Percentiles rank a stretch among this genome's conserved stretches.
phyloP scores from a whole-genome alignment of 2,113 vertebrate species.

The Mastomys natalensis region DNA sequence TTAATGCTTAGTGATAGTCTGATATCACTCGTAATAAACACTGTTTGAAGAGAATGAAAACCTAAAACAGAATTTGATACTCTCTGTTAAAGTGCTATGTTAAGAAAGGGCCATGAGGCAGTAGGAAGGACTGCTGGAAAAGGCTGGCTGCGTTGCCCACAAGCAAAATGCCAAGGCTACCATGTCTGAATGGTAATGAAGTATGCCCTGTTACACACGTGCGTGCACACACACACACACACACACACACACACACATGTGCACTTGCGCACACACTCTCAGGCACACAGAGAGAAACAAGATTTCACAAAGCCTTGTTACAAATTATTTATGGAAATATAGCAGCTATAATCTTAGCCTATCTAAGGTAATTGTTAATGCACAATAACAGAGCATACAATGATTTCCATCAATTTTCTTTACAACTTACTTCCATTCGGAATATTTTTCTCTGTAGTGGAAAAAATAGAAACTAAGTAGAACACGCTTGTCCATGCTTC shows the following conservation, averaged over 20 bases:
- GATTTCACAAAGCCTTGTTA: neutral
- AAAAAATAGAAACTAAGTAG: neutral
- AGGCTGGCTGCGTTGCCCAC: neutral
- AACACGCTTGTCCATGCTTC: neutral
- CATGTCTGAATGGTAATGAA: neutral
- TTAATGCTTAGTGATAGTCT: neutral
- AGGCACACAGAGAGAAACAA: neutral
- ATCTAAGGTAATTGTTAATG: slow-evolving; percentile 36
- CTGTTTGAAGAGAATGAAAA: neutral
- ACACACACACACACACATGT: neutral
- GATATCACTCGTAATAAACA: neutral
- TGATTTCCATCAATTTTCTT: slow-evolving; percentile 1
- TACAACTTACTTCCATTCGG: neutral
- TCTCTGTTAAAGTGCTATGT: neutral
- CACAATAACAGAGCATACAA: neutral
- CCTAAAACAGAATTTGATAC: neutral
- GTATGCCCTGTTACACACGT: neutral
- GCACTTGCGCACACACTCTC: too few relatives aligned
- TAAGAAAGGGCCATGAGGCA: neutral
- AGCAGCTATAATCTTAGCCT: neutral
- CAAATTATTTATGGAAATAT: slow-evolving; percentile 28
- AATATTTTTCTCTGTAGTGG: neutral
- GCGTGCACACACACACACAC: neutral
- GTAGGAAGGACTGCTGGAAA: neutral
- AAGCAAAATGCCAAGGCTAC: neutral